A percentile compares a stretch with the other conserved stretches of the same genome.
These are phyloP conservation scores for Eupelmus urozonus DNA, from an alignment of 2,888 invertebrate genomes.

Conservation along the genomic window DNA sequence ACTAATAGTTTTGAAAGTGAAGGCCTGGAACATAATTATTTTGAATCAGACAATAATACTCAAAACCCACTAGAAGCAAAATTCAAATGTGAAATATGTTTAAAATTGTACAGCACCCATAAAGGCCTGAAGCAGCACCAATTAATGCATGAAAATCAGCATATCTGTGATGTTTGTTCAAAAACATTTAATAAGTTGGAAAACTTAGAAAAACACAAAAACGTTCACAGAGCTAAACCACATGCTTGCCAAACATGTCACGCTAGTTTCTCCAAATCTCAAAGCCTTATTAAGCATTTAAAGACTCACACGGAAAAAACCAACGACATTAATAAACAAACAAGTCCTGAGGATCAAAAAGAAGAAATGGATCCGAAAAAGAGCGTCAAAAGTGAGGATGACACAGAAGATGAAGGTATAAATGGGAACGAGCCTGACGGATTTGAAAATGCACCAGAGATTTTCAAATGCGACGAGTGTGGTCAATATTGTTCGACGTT, in stretches of 20 bases:
- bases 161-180: slow-evolving; percentile 70
- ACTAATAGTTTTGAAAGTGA: slow-evolving; percentile 68
- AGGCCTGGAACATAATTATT: slow-evolving; percentile 67
- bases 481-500: slow-evolving; percentile 73
- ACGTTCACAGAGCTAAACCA: slow-evolving; percentile 69
- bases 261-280: slow-evolving; percentile 69
- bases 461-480: slow-evolving; percentile 74
- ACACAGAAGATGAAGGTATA: slow-evolving; percentile 67
- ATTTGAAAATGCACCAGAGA: slow-evolving; percentile 65
- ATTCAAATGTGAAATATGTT: slow-evolving; percentile 72
- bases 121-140: slow-evolving; percentile 74
- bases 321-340: slow-evolving; percentile 45
- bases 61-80: slow-evolving; percentile 65
- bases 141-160: slow-evolving; percentile 72
- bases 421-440: slow-evolving; percentile 62
- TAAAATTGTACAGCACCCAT: slow-evolving; percentile 70
- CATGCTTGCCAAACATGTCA: slow-evolving; percentile 72
- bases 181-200: slow-evolving; percentile 72
- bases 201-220: slow-evolving; percentile 72
- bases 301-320: slow-evolving; percentile 69
- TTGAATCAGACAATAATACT: slow-evolving; percentile 51
- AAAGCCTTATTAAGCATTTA: slow-evolving; percentile 69
- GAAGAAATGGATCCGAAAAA: slow-evolving; percentile 33
- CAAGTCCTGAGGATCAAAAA: slow-evolving; percentile 14
- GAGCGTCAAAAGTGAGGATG: slow-evolving; percentile 60